Evolutionary conservation across 2,113 vertebrate species (phyloP).

Genomic region (Electrona antarctica): DNA sequence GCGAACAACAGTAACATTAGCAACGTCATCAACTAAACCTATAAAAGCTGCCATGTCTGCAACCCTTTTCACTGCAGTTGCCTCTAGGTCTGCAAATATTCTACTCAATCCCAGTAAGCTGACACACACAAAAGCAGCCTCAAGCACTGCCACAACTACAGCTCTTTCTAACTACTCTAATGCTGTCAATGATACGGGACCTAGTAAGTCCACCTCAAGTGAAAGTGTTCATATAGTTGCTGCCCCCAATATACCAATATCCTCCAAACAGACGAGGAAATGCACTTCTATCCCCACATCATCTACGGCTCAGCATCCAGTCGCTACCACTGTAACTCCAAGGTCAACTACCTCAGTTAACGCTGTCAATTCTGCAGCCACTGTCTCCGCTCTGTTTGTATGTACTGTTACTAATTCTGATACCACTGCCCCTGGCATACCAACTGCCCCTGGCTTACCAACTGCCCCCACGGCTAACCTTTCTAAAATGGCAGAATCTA

Average conservation of each 20-base stretch:
- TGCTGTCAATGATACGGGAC: not conserved
- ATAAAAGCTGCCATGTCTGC: slow-evolving; percentile 25
- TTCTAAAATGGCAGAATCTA: not conserved
- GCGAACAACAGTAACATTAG: slow-evolving; percentile 2
- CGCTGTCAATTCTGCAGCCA: slow-evolving; percentile 1
- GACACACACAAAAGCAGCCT: slow-evolving; percentile 19
- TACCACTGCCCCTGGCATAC: slow-evolving; percentile 40
- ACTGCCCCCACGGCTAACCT: slow-evolving; percentile 12
- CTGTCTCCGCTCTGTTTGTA: slow-evolving; percentile 15
- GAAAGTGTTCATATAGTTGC: not conserved
- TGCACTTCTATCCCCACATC: not conserved
- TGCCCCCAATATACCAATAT: not conserved
- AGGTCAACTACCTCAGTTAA: slow-evolving; percentile 1
- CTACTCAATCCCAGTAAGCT: slow-evolving; percentile 26
- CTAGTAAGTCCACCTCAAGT: slow-evolving; percentile 20
- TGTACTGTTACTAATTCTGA: slow-evolving; percentile 27
- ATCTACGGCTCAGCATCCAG: not conserved
- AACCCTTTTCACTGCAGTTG: slow-evolving; percentile 60
- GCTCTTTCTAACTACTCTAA: slow-evolving; percentile 21
- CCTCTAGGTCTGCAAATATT: slow-evolving; percentile 46
- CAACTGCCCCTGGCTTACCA: slow-evolving; percentile 14
- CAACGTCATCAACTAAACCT: not conserved
- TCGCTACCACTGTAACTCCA: slow-evolving; percentile 1
- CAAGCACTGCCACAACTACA: not conserved
- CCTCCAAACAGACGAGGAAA: slow-evolving; percentile 21